Base-by-base conservation (phyloP, 2,797 vertebrate genomes). In the Enteromius anoplus region DNA sequence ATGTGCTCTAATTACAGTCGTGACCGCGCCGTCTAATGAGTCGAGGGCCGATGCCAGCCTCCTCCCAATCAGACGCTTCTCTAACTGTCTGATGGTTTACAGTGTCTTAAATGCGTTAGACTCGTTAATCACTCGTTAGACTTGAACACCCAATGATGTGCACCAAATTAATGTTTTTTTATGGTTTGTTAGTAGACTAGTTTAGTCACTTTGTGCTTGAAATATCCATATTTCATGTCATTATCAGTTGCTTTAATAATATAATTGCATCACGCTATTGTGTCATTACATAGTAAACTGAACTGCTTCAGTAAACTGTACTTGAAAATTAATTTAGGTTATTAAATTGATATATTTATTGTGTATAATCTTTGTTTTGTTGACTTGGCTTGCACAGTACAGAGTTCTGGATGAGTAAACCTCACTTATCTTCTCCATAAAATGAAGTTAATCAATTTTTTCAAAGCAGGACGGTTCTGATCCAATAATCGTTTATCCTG, bases 21-120 rank as follows among this genome's bases (percentile, higher is more conserved):
- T 73, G 47, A 73, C 26, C 45, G 17, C 11, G 2, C 29, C 21
- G 19, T 75, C 72, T 75, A 75, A 75, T 75, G 73, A 75, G 34
- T 40, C 19, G 34, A 42, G 34, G 15, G 14, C 29, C 51, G 6
- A 23, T 5, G 51, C 72, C 72, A 75, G 14, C 51, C 17, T 75
- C 72, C 32, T 75, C 72, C 8, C 32, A 75, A 23, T 75, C 51
- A 23, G 32, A 40, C 12, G 5, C 49, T 55, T 8, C 4, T 4
- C 2, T 8, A 10, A 4, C 29, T 65, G 29, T 64, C 60, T 66
- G 47, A 6, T 32, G 26, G 14, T 21, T 11, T 29, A 42, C 40
- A n/a, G 37, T 47, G 23, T 4, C 0, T 17, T 45, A 26, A 10
- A 21, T 12, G n/a, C n/a, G 11, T 58, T 26, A 26, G 26, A 26